Evolutionary conservation across 35 echinoderm and acorn worm genomes (phyloP).

Genomic region (Heliocidaris erythrogramma): DNA sequence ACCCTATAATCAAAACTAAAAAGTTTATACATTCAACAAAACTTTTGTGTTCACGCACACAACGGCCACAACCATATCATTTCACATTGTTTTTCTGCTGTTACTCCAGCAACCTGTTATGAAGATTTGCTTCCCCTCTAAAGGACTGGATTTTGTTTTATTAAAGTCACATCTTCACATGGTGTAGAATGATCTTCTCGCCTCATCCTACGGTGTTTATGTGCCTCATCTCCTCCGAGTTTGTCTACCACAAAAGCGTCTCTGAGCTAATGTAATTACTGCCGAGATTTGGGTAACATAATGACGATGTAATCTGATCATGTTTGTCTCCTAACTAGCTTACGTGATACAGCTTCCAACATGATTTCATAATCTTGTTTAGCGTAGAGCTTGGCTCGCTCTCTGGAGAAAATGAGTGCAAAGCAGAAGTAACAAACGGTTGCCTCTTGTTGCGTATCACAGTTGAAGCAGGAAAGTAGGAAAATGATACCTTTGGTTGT

Average conservation of each 20-base stretch:
- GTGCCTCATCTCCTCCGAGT: neutral
- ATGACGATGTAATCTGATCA: neutral
- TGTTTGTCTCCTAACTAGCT: constrained; percentile 1
- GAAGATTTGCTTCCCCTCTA: neutral
- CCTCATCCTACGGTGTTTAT: neutral
- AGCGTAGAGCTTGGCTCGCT: neutral
- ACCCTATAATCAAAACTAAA: no score
- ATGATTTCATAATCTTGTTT: constrained; percentile 12
- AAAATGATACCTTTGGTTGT: no score
- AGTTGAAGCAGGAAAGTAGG: no score
- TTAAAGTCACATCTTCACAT: neutral
- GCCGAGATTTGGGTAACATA: constrained; percentile 5
- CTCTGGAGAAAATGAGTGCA: neutral
- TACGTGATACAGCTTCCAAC: neutral
- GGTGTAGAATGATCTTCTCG: neutral
- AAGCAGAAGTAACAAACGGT: neutral
- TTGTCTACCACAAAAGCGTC: neutral
- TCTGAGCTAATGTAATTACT: neutral
- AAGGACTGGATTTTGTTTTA: neutral
- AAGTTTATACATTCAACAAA: no score
- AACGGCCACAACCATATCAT: no score
- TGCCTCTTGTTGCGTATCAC: no score
- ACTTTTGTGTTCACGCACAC: no score
- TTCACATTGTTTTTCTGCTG: no score
- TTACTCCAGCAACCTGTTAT: neutral